These are phyloP conservation scores for Delia radicum DNA, from an alignment of 1,140 invertebrate genomes.

Conservation along the genomic window DNA sequence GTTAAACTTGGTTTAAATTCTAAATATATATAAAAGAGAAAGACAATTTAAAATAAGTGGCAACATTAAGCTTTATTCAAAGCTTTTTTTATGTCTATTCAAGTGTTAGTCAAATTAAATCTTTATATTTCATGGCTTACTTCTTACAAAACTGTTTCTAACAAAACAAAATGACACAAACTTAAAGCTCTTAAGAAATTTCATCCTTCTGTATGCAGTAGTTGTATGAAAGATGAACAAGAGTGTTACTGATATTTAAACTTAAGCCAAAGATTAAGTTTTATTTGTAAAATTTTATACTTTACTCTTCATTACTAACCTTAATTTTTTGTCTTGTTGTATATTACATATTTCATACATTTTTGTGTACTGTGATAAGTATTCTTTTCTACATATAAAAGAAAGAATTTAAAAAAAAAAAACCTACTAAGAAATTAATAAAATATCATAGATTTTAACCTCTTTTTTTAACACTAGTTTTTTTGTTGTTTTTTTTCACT, in stretches of 20 bases:
- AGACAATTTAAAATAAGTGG: too few species aligned
- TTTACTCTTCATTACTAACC: neutral
- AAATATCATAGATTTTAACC: conserved; percentile 10
- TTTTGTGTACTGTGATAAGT: conserved; percentile 19
- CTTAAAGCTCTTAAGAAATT: too few species aligned
- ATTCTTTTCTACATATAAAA: neutral
- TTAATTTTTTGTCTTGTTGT: neutral
- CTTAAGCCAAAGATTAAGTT: conserved; percentile 6
- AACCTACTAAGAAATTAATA: neutral
- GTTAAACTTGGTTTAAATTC: neutral
- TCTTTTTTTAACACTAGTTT: neutral
- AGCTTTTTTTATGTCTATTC: too few species aligned
- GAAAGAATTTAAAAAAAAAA: neutral
- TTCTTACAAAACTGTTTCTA: too few species aligned
- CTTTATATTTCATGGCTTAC: too few species aligned
- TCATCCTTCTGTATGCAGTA: too few species aligned
- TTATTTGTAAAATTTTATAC: neutral
- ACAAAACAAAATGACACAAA: too few species aligned
- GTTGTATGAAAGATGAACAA: too few species aligned
- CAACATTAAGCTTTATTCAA: too few species aligned
- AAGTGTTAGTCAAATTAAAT: too few species aligned
- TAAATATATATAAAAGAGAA: too few species aligned
- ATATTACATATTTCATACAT: neutral
- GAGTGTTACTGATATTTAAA: too few species aligned
- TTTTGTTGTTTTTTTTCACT: neutral